Percentiles rank a stretch among this genome's conserved stretches.
phyloP scores from a whole-genome alignment of 1,140 invertebrate species.

The Sitodiplosis mosellana region DNA sequence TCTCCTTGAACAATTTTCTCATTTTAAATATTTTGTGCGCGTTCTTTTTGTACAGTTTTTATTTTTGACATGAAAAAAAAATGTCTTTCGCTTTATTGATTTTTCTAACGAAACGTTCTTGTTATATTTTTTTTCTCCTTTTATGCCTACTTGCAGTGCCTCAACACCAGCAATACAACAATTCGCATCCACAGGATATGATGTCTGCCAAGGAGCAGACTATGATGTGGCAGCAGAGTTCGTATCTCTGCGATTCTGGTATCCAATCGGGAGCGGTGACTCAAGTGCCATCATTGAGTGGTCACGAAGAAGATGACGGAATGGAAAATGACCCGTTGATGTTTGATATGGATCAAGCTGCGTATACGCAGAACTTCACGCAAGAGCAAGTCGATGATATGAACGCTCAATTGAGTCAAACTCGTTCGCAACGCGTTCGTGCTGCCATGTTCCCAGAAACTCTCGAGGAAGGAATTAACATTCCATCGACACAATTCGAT shows the following conservation, averaged over 20 bases:
- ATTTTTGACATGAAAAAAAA: no score
- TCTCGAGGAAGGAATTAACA: slow-evolving; percentile 88
- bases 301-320: slow-evolving; percentile 54
- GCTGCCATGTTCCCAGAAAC: slow-evolving; percentile 99
- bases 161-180: slow-evolving; percentile 67
- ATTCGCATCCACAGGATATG: slow-evolving; percentile 52
- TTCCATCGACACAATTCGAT: slow-evolving; percentile 90
- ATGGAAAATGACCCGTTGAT: slow-evolving; percentile 69
- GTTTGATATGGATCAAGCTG: slow-evolving; percentile 54
- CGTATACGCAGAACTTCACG: slow-evolving; percentile 75
- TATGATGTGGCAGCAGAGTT: slow-evolving; percentile 86
- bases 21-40: no score
- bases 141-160: slow-evolving; percentile 47
- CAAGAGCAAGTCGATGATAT: slow-evolving; percentile 94
- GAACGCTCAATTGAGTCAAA: slow-evolving; percentile 90
- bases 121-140: no score
- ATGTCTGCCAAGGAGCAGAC: slow-evolving; percentile 75
- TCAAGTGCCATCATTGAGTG: slow-evolving; percentile 75
- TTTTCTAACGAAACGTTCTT: no score
- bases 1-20: no score
- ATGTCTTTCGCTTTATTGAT: no score
- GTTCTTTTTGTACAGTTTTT: no score
- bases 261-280: slow-evolving; percentile 91
- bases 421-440: slow-evolving; percentile 84
- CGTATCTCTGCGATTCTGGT: slow-evolving; percentile 85